These are phyloP conservation scores for Erpobdella octoculata DNA, from an alignment of 2,888 invertebrate genomes.

Conservation along the genomic window DNA sequence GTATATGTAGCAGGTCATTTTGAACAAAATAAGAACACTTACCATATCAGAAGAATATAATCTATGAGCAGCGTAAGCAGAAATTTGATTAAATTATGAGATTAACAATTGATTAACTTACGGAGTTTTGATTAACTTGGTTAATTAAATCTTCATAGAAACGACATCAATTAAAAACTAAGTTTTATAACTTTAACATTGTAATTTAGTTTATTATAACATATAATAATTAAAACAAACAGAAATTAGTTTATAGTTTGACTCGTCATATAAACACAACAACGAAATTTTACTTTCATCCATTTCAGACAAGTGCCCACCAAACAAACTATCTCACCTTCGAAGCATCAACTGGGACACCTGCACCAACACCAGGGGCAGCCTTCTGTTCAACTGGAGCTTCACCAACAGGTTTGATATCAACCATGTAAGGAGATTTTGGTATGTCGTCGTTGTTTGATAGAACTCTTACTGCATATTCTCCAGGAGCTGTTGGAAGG, in stretches of 20 bases:
- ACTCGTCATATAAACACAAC: background rate
- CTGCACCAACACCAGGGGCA: background rate
- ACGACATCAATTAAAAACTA: background rate
- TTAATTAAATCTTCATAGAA: background rate
- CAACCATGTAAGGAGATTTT: conserved; percentile 75
- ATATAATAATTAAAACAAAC: background rate
- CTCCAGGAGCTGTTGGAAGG: conserved; percentile 71
- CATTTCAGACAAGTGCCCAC: background rate
- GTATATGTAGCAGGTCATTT: too few relatives aligned
- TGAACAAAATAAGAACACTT: too few relatives aligned
- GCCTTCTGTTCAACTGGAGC: conserved; percentile 10
- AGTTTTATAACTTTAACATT: background rate
- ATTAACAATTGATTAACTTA: too few relatives aligned
- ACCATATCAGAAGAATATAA: too few relatives aligned
- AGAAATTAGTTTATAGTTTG: background rate
- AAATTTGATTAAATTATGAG: too few relatives aligned
- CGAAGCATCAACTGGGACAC: conserved; percentile 32
- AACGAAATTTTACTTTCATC: background rate
- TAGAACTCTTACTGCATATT: conserved; percentile 76
- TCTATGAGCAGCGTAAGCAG: too few relatives aligned
- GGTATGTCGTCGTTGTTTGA: conserved; percentile 83
- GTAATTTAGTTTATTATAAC: background rate
- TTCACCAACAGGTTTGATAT: conserved; percentile 60
- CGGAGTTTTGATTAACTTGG: too few relatives aligned
- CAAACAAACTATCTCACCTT: conserved; percentile 27